Conservation (phyloP, 2,888 invertebrate genomes). For the Myopa tessellatipennis region DNA sequence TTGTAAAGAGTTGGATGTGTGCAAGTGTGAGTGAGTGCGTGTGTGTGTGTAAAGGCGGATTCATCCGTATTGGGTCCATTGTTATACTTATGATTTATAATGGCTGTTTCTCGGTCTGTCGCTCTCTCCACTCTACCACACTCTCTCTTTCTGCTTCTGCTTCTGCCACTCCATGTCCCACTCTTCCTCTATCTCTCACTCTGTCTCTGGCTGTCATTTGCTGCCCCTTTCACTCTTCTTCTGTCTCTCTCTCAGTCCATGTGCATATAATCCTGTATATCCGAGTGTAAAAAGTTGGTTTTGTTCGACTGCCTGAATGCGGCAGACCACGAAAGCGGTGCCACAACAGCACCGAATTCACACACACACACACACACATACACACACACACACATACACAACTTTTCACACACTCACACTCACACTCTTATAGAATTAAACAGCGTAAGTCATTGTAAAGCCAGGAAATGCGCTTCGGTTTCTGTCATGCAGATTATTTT, state of each 20-base stretch:
- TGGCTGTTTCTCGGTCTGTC: constrained; percentile 47
- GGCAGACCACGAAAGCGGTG: constrained; percentile 27
- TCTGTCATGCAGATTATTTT: constrained; percentile 9
- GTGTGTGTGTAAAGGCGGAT: not conserved
- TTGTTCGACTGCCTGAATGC: constrained; percentile 8
- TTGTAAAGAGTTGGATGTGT: not conserved
- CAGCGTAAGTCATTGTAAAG: constrained; percentile 18
- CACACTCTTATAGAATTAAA: not conserved
- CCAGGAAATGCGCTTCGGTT: constrained; percentile 21
- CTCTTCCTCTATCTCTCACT: too few relatives aligned
- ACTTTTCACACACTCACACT: constrained; percentile 5
- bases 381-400: not conserved
- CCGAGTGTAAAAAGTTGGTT: not conserved
- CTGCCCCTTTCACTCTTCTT: too few relatives aligned
- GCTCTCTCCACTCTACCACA: not conserved
- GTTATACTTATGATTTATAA: constrained; percentile 65
- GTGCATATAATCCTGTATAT: not conserved
- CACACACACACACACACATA: constrained; percentile 1
- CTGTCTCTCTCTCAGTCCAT: not conserved
- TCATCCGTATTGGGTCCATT: constrained; percentile 62
- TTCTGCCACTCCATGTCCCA: too few relatives aligned
- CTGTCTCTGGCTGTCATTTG: too few relatives aligned
- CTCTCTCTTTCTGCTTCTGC: too few relatives aligned
- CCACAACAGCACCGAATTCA: not conserved
- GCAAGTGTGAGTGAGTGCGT: not conserved